Conservation (phyloP, 2,888 invertebrate species). For the Elegia similella region DNA sequence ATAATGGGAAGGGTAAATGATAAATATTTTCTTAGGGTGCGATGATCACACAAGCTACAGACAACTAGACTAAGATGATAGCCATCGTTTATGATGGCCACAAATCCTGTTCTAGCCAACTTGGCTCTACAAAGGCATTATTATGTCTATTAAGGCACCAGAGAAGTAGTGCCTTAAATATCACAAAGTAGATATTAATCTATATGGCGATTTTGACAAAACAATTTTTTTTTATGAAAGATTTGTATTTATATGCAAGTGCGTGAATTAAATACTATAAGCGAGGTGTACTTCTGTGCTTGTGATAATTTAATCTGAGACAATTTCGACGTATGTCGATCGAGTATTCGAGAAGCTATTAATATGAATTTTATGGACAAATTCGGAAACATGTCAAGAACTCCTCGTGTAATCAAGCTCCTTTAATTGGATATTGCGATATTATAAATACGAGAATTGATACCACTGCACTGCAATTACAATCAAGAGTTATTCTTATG, state of each 20-base stretch:
- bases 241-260: not conserved
- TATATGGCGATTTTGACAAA: not conserved
- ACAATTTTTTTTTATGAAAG: not conserved
- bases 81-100: too few relatives aligned
- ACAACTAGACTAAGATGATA: too few relatives aligned
- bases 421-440: constrained; percentile 9
- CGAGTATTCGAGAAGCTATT: not conserved
- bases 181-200: too few relatives aligned
- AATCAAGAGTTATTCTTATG: not conserved
- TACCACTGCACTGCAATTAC: not conserved
- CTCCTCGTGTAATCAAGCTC: constrained; percentile 2
- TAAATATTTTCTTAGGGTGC: too few relatives aligned
- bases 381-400: constrained; percentile 11
- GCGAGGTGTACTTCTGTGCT: not conserved
- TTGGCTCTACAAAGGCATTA: too few relatives aligned
- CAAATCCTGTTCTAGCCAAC: too few relatives aligned
- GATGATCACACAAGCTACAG: too few relatives aligned
- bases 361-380: constrained; percentile 9
- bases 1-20: too few relatives aligned
- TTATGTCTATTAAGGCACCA: too few relatives aligned
- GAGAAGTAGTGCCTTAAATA: too few relatives aligned
- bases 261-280: not conserved
- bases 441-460: not conserved
- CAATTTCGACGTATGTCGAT: constrained; percentile 8
- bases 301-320: not conserved